These are phyloP conservation scores for Drosophila atroscutellata DNA, from an alignment of 2,888 invertebrate genomes.

Conservation along the genomic window DNA sequence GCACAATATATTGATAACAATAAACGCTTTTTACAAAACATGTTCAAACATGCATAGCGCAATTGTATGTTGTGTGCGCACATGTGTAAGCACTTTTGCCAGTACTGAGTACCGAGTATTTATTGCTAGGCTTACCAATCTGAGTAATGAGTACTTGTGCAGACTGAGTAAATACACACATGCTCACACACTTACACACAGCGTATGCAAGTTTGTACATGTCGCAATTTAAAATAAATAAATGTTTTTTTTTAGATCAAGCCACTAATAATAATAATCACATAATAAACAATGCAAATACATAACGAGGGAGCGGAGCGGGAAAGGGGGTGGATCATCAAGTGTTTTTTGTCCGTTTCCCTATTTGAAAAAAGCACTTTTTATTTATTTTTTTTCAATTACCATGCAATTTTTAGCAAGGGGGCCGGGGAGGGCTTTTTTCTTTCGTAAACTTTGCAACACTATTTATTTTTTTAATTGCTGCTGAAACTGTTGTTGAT, in stretches of 20 bases:
- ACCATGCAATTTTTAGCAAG: not conserved
- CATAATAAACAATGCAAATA: not conserved
- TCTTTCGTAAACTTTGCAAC: not conserved
- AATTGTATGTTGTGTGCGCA: constrained; percentile 1
- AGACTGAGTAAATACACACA: not conserved
- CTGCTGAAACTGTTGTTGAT: not conserved
- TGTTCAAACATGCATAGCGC: constrained; percentile 14
- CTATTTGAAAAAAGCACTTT: not conserved
- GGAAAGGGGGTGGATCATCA: not conserved
- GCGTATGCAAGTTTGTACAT: not conserved
- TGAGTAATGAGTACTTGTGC: not conserved
- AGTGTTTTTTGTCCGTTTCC: not conserved
- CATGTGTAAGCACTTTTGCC: not conserved
- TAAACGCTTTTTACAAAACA: constrained; percentile 29
- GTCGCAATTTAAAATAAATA: not conserved
- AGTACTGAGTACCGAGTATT: not conserved
- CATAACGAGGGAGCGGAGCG: not conserved
- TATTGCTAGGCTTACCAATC: not conserved
- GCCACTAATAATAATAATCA: not conserved
- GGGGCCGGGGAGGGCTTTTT: not conserved
- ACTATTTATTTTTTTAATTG: not conserved
- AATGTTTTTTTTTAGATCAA: not conserved
- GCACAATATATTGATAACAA: constrained; percentile 13
- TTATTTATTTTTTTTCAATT: not conserved
- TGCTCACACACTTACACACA: not conserved